Evolutionary conservation across 2,888 invertebrate genomes (phyloP), one percentile per base, ranked within the genome.

Genomic region (Rhaphigaster nebulosa): DNA sequence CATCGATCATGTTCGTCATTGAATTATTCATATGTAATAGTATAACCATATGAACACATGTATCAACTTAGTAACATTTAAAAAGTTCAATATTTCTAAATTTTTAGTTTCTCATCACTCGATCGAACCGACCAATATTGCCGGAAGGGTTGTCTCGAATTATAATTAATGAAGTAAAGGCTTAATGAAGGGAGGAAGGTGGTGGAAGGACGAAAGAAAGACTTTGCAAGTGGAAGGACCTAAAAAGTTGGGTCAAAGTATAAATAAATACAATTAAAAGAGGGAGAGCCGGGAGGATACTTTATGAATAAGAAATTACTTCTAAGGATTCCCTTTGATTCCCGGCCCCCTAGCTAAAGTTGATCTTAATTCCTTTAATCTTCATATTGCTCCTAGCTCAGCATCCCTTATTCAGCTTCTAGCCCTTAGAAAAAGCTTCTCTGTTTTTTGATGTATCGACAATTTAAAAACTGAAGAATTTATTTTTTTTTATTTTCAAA

Each of bases 211-310:
- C 15, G 84, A 84, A 45, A 50, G 45, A 84, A 84, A 50, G 84
- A 84, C 45, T 84, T 84, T 45, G 84, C 45, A 23, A 45, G 45
- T 45, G 45, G 84, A 50, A 50, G 45, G 45, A 84, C 45, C 84
- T 45, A 84, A 84, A 84, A 84, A 84, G 45, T 84, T 84, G 45
- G 84, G 84, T 45, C 84, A 50, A n/a, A 84, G 84, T 50, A 84
- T 84, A 84, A 45, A 84, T 84, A 84, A 84, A 84, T 84, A 84
- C 84, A 84, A 84, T 84, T 84, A 84, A 84, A 84, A 84, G 45
- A 50, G n/a, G 45, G n/a, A 45, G 84, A 6, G 45, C 1, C n/a
- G 84, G 45, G n/a, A 15, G 8, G 41, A n/a, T 84, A 84, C 84
- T 84, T 84, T 84, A 84, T 84, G 84, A 84, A 84, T 84, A 84